Evolutionary conservation across 1,140 invertebrate species (phyloP), one percentile per base, ranked within the genome.

Genomic region (Chrysomallon squamiferum): DNA sequence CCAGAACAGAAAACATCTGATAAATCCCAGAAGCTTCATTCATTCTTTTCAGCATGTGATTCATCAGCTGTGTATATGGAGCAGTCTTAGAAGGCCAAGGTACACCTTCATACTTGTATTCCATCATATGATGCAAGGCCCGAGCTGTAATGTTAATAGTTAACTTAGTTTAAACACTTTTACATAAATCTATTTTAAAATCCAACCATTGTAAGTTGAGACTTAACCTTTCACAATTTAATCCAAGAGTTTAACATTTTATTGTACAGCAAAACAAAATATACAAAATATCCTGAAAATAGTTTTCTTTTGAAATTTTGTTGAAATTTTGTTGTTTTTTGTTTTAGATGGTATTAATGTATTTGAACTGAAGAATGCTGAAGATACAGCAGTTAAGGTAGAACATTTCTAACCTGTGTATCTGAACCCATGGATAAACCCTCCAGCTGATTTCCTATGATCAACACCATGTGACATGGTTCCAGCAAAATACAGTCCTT

Each of bases 361-460:
- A n/a, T n/a, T n/a, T n/a, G n/a, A n/a, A n/a, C n/a, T n/a, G n/a
- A n/a, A n/a, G n/a, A n/a, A n/a, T n/a, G n/a, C n/a, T n/a, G n/a
- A n/a, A n/a, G n/a, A n/a, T n/a, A n/a, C n/a, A n/a, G n/a, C n/a
- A n/a, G n/a, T n/a, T n/a, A n/a, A n/a, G n/a, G n/a, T n/a, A n/a
- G n/a, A 38, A 38, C 13, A 27, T 49, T n/a, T 61, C 62, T 70
- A 68, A 87, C 87, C 80, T 74, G 86, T 86, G 74, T 88, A 88
- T 65, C 87, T 74, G 69, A 87, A 88, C 11, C 87, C 87, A 77
- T 88, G 87, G 49, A 88, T 87, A 66, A 88, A 88, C 41, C 87
- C 86, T 27, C 87, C 87, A 47, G 87, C 82, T 25, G 86, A 87
- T 68, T 84, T 85, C n/a, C 86, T 62, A 68, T 82, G 86, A 71